phyloP scores from a whole-genome alignment of 2,888 invertebrate genomes.

The Dinocampus coccinellae region DNA sequence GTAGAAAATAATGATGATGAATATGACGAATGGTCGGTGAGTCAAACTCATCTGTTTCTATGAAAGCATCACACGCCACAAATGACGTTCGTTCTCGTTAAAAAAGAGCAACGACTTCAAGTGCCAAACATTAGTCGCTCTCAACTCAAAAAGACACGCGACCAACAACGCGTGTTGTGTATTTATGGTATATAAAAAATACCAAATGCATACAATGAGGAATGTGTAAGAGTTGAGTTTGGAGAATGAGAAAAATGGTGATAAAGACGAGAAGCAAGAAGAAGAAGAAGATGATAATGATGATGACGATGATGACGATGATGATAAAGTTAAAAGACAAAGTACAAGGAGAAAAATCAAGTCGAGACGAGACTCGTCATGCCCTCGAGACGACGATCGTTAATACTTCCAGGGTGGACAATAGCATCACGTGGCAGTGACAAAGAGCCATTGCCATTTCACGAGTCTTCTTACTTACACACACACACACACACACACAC shows the following conservation, averaged over 20 bases:
- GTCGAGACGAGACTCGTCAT: conserved; percentile 25
- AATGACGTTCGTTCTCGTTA: conserved; percentile 15
- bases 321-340: not conserved
- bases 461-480: conserved; percentile 13
- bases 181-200: not conserved
- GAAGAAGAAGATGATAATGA: conserved; percentile 6
- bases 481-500: too few species aligned
- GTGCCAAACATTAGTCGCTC: not conserved
- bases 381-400: conserved; percentile 42
- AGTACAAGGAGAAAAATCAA: conserved; percentile 10
- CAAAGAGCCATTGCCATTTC: conserved; percentile 35
- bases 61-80: not conserved
- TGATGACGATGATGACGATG: conserved; percentile 1
- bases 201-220: not conserved
- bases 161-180: not conserved
- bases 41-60: conserved; percentile 1
- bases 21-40: conserved; percentile 19
- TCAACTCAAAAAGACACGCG: conserved; percentile 26
- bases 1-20: not conserved
- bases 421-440: conserved; percentile 45
- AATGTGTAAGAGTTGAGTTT: conserved; percentile 31
- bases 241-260: conserved; percentile 12
- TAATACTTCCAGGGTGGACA: conserved; percentile 41
- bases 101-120: conserved; percentile 12
- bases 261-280: not conserved